Percentiles rank a stretch among this genome's conserved stretches.
phyloP scores from a whole-genome alignment of 2,113 vertebrate genomes.

The Oncorhynchus gorbuscha region DNA sequence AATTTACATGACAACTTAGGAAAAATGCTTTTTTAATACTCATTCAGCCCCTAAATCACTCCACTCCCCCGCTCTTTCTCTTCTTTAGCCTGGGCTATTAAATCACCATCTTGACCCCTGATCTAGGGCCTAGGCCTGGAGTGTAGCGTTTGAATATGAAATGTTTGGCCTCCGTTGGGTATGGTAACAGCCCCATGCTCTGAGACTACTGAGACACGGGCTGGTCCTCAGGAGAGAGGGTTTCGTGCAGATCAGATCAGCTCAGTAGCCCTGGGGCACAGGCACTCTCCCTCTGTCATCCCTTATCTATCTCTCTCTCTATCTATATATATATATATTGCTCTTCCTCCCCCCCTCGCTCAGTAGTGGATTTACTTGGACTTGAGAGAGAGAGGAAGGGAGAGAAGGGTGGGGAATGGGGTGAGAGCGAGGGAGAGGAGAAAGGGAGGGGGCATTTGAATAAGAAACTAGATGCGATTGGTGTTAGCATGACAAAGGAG shows the following conservation, averaged over 20 bases:
- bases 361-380: constrained; percentile 76
- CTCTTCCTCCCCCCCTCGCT: not conserved
- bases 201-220: constrained; percentile 62
- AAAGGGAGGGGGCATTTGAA: constrained; percentile 76
- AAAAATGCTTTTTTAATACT: constrained; percentile 80
- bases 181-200: constrained; percentile 75
- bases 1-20: constrained; percentile 76
- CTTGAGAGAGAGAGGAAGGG: constrained; percentile 64
- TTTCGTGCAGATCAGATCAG: constrained; percentile 46
- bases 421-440: constrained; percentile 60
- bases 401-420: constrained; percentile 63
- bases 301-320: not conserved
- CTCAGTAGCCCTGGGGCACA: constrained; percentile 50
- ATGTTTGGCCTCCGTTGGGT: constrained; percentile 69
- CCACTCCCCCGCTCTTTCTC: constrained; percentile 65
- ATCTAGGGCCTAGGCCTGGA: constrained; percentile 73
- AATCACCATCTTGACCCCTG: constrained; percentile 81
- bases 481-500: constrained; percentile 81
- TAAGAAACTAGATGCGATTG: constrained; percentile 78
- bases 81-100: constrained; percentile 70
- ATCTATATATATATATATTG: too few species aligned
- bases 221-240: constrained; percentile 75
- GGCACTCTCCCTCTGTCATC: constrained; percentile 33
- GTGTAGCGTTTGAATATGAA: constrained; percentile 85
- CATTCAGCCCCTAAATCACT: constrained; percentile 76